Base-by-base conservation (phyloP, 2,113 vertebrate species). In the Peromyscus leucopus region DNA sequence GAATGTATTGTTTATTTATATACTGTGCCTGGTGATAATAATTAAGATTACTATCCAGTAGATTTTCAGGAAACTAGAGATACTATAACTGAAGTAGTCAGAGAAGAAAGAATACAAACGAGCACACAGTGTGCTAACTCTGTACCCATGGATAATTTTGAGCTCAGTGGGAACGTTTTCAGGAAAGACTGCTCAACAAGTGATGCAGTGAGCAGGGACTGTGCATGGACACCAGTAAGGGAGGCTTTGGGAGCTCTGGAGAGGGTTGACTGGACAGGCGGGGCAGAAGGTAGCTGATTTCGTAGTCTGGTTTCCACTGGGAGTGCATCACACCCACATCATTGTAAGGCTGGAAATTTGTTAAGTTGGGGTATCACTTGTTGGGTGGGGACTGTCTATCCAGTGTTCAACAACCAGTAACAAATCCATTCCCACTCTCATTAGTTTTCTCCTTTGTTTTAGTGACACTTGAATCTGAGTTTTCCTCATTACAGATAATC, bases 221-320 rank as follows among this genome's bases (percentile, higher is more conserved):
- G 83, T 31, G 2, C 21, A n/a, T 24, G 21, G 12, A n/a, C 21
- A 39, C 2, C 3, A n/a, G 36, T 39, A 1, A 26, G 0, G 11
- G 55, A 87, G 59, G 13, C 26, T 69, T 92, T 26, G 9, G 87
- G 39, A 36, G 91, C 13, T 36, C 19, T 59, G 42, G n/a, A 51
- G 76, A 76, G 1, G 74, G 42, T 63, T 74, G 72, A 72, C 24
- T 19, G 65, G 59, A 5, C 2, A 3, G 28, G 13, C 39, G 22
- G 8, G 22, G 24, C 22, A 75, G 31, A 88, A 48, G 19, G 26
- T 22, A n/a, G 63, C 2, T 51, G 72, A 36, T 39, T 67, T 59
- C 3, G 21, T 67, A 76, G 12, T 76, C 11, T 55, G 7, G 1
- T 36, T 84, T 84, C 16, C n/a, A 83, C 7, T 8, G 3, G 82